Percentiles rank a stretch among this genome's conserved stretches.
Evolutionary conservation across 1,140 invertebrate genomes (phyloP).

Genomic region (Gyrodactylus salaris): DNA sequence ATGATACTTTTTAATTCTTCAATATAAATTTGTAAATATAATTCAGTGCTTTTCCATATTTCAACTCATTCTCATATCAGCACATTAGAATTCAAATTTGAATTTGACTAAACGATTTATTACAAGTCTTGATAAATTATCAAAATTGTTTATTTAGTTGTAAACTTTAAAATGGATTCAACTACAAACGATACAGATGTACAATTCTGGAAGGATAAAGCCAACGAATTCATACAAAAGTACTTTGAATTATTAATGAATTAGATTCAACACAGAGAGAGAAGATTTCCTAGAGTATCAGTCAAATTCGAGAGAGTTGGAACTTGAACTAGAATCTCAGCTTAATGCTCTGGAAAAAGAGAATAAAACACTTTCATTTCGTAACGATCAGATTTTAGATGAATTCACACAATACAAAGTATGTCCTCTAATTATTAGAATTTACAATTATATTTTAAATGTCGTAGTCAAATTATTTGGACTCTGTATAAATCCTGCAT

Average conservation of each 20-base stretch:
- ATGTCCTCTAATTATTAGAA: too few species aligned
- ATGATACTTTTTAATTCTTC: too few species aligned
- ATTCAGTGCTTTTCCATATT: too few species aligned
- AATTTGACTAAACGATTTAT: too few species aligned
- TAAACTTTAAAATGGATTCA: neutral
- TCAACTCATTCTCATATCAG: too few species aligned
- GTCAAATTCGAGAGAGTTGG: neutral
- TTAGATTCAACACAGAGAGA: neutral
- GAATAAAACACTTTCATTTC: neutral
- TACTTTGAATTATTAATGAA: neutral
- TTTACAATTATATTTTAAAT: too few species aligned
- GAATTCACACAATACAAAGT: neutral
- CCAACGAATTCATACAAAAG: neutral
- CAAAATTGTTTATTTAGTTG: too few species aligned
- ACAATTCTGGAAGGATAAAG: neutral
- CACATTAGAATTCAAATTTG: too few species aligned
- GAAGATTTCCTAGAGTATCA: slow-evolving; percentile 1
- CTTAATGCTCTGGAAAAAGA: neutral
- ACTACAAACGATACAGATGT: neutral
- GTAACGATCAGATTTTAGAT: neutral
- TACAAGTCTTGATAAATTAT: too few species aligned
- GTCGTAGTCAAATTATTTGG: too few species aligned
- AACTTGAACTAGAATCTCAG: neutral
- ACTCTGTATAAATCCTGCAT: too few species aligned
- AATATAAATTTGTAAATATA: too few species aligned